Conservation (phyloP, 2,113 vertebrate genomes). For the Cairina moschata region DNA sequence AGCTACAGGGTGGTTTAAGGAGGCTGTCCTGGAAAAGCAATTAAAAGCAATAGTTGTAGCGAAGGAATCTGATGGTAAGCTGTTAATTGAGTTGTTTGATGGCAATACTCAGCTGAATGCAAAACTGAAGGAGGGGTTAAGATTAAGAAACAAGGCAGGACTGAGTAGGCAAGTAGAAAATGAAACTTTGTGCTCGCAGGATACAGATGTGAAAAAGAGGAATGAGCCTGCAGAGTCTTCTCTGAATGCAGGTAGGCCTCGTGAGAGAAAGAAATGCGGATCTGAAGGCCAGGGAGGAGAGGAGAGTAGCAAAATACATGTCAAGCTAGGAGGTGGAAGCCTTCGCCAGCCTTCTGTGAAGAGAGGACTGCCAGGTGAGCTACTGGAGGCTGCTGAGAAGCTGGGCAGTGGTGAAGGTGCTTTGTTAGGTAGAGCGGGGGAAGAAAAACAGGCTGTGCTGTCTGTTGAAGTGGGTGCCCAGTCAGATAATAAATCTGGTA, state of each 20-base stretch:
- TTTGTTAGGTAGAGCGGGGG: neutral
- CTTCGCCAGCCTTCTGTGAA: neutral
- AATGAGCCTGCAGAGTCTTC: neutral
- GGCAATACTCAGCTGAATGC: conserved; percentile 83
- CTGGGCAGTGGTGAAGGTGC: neutral
- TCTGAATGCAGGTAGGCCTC: neutral
- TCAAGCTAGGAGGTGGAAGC: neutral
- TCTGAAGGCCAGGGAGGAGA: neutral
- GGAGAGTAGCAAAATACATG: neutral
- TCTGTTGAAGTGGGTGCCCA: neutral
- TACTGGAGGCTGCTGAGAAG: neutral
- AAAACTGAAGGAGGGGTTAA: conserved; percentile 81
- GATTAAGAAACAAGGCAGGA: neutral
- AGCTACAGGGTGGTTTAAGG: conserved; percentile 84
- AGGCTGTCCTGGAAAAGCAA: conserved; percentile 71
- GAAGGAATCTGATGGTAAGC: conserved; percentile 85
- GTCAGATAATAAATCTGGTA: neutral
- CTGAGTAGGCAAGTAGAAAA: neutral
- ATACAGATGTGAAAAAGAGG: neutral
- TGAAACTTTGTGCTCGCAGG: neutral
- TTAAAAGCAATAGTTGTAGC: conserved; percentile 85
- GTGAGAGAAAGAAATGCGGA: neutral
- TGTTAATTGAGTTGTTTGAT: conserved; percentile 88
- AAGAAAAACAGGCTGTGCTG: neutral
- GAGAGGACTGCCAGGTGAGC: neutral